Percentiles rank a stretch among this genome's conserved stretches.
These are phyloP conservation scores for Hipposideros larvatus DNA, from an alignment of 2,797 vertebrate genomes.

Conservation along the genomic window DNA sequence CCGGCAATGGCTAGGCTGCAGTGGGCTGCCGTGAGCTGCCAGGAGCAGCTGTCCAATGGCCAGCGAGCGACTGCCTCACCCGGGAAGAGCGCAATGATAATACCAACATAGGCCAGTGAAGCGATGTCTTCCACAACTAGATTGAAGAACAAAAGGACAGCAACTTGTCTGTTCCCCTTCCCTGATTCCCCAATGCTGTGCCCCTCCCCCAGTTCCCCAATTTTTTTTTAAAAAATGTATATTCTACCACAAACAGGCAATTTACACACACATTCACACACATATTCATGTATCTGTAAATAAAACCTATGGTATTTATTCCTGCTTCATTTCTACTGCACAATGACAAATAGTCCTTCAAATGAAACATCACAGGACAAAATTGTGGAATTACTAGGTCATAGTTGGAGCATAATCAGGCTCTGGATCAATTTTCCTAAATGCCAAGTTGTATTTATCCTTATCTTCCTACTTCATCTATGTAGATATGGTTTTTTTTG, in stretches of 20 bases:
- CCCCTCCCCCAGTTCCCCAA: too few species aligned
- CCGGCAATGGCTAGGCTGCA: too few species aligned
- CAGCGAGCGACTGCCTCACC: too few species aligned
- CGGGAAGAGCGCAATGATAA: too few species aligned
- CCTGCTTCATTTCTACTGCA: neutral
- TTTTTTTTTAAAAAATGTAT: neutral
- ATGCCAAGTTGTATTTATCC: neutral
- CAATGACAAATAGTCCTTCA: conserved; percentile 34
- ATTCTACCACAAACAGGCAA: neutral
- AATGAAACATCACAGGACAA: conserved; percentile 15
- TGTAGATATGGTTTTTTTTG: conserved; percentile 17
- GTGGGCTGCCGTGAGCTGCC: too few species aligned
- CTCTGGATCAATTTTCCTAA: conserved; percentile 21
- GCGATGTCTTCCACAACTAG: too few species aligned
- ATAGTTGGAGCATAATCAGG: neutral
- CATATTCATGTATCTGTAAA: neutral
- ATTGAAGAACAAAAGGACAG: too few species aligned
- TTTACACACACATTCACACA: conserved; percentile 7
- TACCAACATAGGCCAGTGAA: too few species aligned
- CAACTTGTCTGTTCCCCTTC: too few species aligned
- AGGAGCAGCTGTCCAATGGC: too few species aligned
- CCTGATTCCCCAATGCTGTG: too few species aligned
- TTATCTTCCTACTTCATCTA: conserved; percentile 36
- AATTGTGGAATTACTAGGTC: conserved; percentile 10
- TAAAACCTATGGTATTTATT: neutral